Evolutionary conservation across 2,888 invertebrate species (phyloP).

Genomic region (Carabus problematicus): DNA sequence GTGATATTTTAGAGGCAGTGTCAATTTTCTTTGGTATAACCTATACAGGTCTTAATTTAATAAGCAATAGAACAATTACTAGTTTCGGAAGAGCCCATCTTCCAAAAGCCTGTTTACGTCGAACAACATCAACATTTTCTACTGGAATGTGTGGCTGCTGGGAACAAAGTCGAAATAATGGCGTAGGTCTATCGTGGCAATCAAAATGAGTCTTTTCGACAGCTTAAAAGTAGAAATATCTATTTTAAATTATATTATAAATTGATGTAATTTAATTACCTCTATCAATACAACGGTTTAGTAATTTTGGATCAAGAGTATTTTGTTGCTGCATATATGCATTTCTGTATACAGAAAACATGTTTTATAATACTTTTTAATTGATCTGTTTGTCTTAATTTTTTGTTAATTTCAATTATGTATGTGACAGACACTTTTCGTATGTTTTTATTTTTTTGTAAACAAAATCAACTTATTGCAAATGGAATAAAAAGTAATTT

Average conservation of each 20-base stretch:
- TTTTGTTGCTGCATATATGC: slow-evolving; percentile 53
- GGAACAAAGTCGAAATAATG: slow-evolving; percentile 54
- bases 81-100: slow-evolving; percentile 59
- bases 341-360: no score
- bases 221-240: slow-evolving; percentile 48
- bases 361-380: no score
- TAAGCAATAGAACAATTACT: slow-evolving; percentile 46
- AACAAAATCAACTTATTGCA: no score
- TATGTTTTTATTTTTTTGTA: no score
- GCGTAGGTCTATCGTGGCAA: slow-evolving; percentile 53
- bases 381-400: no score
- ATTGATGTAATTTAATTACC: slow-evolving; percentile 48
- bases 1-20: background rate
- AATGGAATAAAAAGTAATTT: no score
- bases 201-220: slow-evolving; percentile 49
- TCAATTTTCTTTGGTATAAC: background rate
- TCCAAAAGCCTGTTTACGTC: slow-evolving; percentile 58
- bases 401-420: no score
- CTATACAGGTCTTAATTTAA: background rate
- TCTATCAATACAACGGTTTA: slow-evolving; percentile 55
- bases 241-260: slow-evolving; percentile 22
- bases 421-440: no score
- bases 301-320: slow-evolving; percentile 53
- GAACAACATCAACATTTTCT: slow-evolving; percentile 57
- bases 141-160: slow-evolving; percentile 58